Base-by-base conservation (phyloP, 2,113 vertebrate species). In the Thamnaconus septentrionalis region DNA sequence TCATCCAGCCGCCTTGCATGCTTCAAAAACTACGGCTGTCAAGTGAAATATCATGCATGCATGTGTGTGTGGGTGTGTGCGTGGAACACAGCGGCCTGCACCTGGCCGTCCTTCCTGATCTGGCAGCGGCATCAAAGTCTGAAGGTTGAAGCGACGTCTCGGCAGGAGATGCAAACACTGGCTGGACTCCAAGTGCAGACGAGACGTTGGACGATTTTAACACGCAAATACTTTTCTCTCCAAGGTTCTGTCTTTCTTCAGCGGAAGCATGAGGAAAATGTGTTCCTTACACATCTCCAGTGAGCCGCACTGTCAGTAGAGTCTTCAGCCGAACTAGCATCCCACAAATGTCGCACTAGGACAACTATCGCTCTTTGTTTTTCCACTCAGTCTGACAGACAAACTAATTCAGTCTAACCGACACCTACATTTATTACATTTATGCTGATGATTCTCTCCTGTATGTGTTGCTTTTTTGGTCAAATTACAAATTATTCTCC, bases 181-280 rank as follows among this genome's bases (percentile, higher is more conserved):
- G 76, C 61, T 31, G 80, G 78, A 78, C 45, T 49, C 71, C 12
- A 47, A 84, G 71, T 79, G 82, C 77, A 80, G 11, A 31, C 18
- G 18, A 31, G 18, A 31, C 18, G 18, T 2, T 31, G 18, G 18
- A 31, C 18, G 18, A 31, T 31, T 31, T 31, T 31, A 31, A 31
- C 18, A 31, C 18, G 18, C 18, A 31, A 31, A 31, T 31, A 31
- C 18, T 31, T 31, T 31, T 31, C 18, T 31, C 1, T 31, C 18
- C 18, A 31, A 31, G 18, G 18, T 31, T 31, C 18, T 31, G 18
- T 31, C 18, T 31, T 31, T 31, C 18, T 31, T 31, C 18, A 31
- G 18, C 18, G 18, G 2, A 31, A 82, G 3, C 18, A 54, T 51
- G 49, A 53, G 42, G 75, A 47, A 75, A 61, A 45, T 43, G 7